A percentile compares a stretch with the other conserved stretches of the same genome.
Evolutionary conservation across 35 echinoderm and acorn worm genomes (phyloP).

Genomic region (Eucidaris tribuloides): DNA sequence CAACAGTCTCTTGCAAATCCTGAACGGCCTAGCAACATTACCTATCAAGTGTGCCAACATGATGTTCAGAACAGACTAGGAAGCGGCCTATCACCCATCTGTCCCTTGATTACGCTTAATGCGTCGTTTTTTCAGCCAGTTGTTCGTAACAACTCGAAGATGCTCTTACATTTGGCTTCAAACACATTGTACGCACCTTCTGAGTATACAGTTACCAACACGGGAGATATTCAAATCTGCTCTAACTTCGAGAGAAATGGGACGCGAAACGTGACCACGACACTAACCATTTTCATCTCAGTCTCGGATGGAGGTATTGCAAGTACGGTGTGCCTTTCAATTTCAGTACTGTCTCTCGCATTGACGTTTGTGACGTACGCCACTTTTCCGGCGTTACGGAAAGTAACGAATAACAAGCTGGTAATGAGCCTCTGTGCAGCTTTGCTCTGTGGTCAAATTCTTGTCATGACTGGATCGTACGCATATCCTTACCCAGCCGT

Average conservation of each 20-base stretch:
- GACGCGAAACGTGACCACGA: not conserved
- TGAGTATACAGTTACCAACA: not conserved
- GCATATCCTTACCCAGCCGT: not conserved
- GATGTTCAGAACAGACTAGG: too few relatives aligned
- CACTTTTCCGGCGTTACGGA: slow-evolving; percentile 40
- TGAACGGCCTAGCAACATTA: too few relatives aligned
- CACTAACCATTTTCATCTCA: not conserved
- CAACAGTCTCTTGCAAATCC: too few relatives aligned
- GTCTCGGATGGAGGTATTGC: not conserved
- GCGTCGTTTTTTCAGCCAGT: slow-evolving; percentile 8
- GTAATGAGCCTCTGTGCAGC: slow-evolving; percentile 41
- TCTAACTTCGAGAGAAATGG: not conserved
- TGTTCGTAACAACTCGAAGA: not conserved
- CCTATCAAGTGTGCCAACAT: too few relatives aligned
- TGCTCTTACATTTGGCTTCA: not conserved
- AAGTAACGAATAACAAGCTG: slow-evolving; percentile 19
- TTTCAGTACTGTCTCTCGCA: not conserved
- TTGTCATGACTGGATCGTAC: slow-evolving; percentile 7
- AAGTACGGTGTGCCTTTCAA: slow-evolving; percentile 2
- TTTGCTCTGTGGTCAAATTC: slow-evolving; percentile 35
- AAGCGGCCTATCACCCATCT: too few relatives aligned
- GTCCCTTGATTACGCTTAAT: not conserved
- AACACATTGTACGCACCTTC: not conserved
- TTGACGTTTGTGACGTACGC: slow-evolving; percentile 32
- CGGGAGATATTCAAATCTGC: not conserved